These are phyloP conservation scores for Osmerus mordax DNA, from an alignment of 2,113 vertebrate species.

Conservation along the genomic window DNA sequence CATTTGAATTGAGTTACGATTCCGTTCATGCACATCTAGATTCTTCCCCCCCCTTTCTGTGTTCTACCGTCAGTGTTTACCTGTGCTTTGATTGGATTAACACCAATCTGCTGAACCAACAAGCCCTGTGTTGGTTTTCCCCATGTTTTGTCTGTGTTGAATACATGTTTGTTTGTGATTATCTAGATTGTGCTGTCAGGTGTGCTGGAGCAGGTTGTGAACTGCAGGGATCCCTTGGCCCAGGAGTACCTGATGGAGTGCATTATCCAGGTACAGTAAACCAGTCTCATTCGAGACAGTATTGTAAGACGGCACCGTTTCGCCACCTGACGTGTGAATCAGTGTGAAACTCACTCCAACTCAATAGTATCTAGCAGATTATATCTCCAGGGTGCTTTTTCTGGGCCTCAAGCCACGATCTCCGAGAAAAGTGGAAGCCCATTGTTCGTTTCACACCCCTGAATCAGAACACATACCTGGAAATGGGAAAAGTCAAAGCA, in stretches of 20 bases:
- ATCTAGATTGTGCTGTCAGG: constrained; percentile 89
- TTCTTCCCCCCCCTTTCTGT: neutral
- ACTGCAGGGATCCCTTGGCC: constrained; percentile 95
- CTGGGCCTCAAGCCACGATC: too few relatives aligned
- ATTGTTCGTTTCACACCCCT: too few relatives aligned
- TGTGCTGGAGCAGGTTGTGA: constrained; percentile 96
- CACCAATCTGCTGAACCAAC: too few relatives aligned
- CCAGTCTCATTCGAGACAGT: too few relatives aligned
- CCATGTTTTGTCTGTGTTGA: too few relatives aligned
- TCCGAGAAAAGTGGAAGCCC: too few relatives aligned
- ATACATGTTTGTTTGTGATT: neutral
- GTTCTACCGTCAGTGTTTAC: neutral
- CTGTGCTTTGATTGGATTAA: neutral
- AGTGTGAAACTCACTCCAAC: too few relatives aligned
- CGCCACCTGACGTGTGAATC: neutral
- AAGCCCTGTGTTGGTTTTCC: too few relatives aligned
- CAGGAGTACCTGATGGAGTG: constrained; percentile 99
- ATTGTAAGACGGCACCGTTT: neutral
- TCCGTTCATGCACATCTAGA: neutral
- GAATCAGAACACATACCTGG: neutral
- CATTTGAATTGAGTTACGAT: neutral
- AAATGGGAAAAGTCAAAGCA: neutral
- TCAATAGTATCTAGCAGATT: too few relatives aligned
- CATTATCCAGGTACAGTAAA: constrained; percentile 90
- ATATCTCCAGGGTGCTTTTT: too few relatives aligned